Evolutionary conservation across 1,140 invertebrate genomes (phyloP).

Genomic region (Atta colombica): DNA sequence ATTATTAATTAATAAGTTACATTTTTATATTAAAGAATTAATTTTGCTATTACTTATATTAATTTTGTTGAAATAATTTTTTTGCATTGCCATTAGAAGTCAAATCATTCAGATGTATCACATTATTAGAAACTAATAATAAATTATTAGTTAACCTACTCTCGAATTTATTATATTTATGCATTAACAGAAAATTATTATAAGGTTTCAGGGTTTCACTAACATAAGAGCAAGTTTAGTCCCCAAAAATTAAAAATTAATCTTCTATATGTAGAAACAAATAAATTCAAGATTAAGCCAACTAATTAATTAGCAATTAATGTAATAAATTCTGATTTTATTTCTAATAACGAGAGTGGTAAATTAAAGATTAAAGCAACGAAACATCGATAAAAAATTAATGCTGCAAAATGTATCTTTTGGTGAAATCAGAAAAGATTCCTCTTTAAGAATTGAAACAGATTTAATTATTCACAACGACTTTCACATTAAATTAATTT

Average conservation of each 20-base stretch:
- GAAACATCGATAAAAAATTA: not conserved
- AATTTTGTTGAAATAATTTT: not conserved
- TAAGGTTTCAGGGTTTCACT: not conserved
- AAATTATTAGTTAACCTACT: not conserved
- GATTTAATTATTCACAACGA: not conserved
- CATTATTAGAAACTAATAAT: not conserved
- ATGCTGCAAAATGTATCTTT: not conserved
- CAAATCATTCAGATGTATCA: not conserved
- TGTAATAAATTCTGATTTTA: not conserved
- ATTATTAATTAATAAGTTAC: not conserved
- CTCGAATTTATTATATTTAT: not conserved
- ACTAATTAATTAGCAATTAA: not conserved
- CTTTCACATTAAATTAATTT: not conserved
- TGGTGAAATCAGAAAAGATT: not conserved
- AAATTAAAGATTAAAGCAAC: not conserved
- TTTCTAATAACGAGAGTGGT: not conserved
- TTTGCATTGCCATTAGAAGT: too few species aligned
- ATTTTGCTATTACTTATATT: not conserved
- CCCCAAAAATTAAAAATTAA: not conserved
- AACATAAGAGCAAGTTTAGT: not conserved
- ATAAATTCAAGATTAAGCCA: not conserved
- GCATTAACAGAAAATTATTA: constrained; percentile 4
- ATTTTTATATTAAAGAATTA: not conserved
- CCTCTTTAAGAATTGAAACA: not conserved
- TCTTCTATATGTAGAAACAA: not conserved